phyloP scores from a whole-genome alignment of 2,888 invertebrate species.

The Lycocerus yunnanus region DNA sequence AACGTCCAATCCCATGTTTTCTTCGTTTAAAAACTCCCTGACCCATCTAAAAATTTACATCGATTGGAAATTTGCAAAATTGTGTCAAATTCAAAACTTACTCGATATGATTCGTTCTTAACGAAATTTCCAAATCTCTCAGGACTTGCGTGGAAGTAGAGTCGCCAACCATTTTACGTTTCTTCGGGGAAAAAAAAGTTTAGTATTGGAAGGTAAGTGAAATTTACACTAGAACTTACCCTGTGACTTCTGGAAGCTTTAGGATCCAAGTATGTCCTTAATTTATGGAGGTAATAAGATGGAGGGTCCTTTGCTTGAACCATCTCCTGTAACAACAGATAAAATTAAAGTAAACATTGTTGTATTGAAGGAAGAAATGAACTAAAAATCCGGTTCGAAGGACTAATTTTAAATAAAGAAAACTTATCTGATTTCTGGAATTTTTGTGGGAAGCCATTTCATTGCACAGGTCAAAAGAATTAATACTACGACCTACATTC shows the following conservation, averaged over 20 bases:
- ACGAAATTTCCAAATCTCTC: slow-evolving; percentile 96
- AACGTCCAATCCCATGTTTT: slow-evolving; percentile 94
- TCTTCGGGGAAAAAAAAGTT: slow-evolving; percentile 69
- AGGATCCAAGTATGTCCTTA: slow-evolving; percentile 94
- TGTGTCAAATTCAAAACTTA: slow-evolving; percentile 59
- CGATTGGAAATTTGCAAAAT: not conserved
- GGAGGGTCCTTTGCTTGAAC: slow-evolving; percentile 99
- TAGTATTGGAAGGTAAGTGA: not conserved
- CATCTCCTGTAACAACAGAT: slow-evolving; percentile 75
- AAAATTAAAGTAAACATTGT: not conserved
- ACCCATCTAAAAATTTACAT: slow-evolving; percentile 81
- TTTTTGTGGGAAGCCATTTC: not conserved
- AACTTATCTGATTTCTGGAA: not conserved
- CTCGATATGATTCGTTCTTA: slow-evolving; percentile 99
- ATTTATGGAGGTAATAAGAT: slow-evolving; percentile 92
- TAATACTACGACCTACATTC: not conserved
- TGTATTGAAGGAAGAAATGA: no score
- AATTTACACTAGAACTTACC: slow-evolving; percentile 69
- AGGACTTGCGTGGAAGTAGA: slow-evolving; percentile 98
- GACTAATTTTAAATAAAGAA: not conserved
- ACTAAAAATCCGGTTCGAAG: not conserved
- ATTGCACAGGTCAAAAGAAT: not conserved
- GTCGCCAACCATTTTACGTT: slow-evolving; percentile 95
- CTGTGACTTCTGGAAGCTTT: slow-evolving; percentile 94
- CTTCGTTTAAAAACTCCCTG: slow-evolving; percentile 94